Base-by-base conservation (phyloP, 2,888 invertebrate species). In the Catocala sponsa region DNA sequence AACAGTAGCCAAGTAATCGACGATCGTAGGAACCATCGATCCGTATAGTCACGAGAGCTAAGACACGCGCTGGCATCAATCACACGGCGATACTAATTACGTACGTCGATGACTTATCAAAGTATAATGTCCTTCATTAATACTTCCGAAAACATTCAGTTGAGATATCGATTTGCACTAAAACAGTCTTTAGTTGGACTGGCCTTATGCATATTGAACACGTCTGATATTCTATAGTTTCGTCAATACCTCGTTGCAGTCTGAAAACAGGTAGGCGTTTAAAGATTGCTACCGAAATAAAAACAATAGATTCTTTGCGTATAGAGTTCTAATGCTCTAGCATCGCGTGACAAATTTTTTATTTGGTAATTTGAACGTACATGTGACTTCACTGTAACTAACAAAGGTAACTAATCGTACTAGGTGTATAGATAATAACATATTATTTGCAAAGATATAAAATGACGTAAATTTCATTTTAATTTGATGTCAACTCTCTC, bases 1-100 rank as follows among this genome's bases (percentile, higher is more conserved):
- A 90, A 84, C 79, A 82, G 74, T 67, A 77, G 93, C 92, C 93
- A 93, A 91, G 84, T 82, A 81, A 86, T 85, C 76, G 71, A 60
- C 57, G 51, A 59, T 70, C 63, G 68, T 61, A 70, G 69, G 68
- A 71, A 70, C 65, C 59, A 77, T 78, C 71, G 75, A 81, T 73
- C 59, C 65, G 58, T 64, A 57, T 15, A 68, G 76, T 83, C 84
- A 82, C 82, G 78, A 73, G 80, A 65, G 81, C 72, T 64, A 46
- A 60, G 68, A 75, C 71, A 76, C 65, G 76, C 70, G 74, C 78
- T 86, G 83, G 80, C 83, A 82, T 78, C 75, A 59, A 63, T 73
- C 74, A 74, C 67, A 53, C 51, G 44, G 50, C 54, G 7, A 38
- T 38, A 38, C 51, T 38, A 35, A 46, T 48, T 41, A 35, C 48